Evolutionary conservation across 2,888 invertebrate genomes (phyloP).

Genomic region (Priocnemis perturbator): DNA sequence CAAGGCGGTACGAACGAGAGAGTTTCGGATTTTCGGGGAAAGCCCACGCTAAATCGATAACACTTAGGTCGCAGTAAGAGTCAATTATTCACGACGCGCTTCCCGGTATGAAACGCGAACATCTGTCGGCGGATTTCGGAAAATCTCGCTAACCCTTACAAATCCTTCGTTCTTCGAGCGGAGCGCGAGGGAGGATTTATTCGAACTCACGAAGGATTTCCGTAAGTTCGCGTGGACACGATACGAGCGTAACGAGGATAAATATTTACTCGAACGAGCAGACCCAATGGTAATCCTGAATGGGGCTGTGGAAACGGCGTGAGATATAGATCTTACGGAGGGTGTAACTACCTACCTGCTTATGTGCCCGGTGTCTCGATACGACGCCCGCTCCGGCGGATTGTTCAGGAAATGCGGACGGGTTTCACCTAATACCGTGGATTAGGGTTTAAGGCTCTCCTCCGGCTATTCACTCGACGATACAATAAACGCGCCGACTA

Average conservation of each 20-base stretch:
- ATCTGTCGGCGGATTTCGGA: not conserved
- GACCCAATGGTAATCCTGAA: conserved; percentile 44
- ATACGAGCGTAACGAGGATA: conserved; percentile 59
- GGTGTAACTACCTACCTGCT: conserved; percentile 42
- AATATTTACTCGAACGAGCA: conserved; percentile 64
- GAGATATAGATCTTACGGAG: conserved; percentile 58
- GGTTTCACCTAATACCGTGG: conserved; percentile 69
- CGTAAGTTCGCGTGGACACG: conserved; percentile 26
- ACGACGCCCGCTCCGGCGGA: conserved; percentile 32
- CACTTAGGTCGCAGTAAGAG: too few relatives aligned
- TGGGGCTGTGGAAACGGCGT: conserved; percentile 40
- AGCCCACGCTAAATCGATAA: too few relatives aligned
- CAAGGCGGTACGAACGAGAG: too few relatives aligned
- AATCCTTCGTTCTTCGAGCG: conserved; percentile 19
- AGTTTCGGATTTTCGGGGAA: too few relatives aligned
- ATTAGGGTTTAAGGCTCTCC: conserved; percentile 67
- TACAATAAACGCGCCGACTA: conserved; percentile 56
- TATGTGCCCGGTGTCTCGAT: conserved; percentile 20
- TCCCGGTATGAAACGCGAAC: too few relatives aligned
- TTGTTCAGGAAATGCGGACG: conserved; percentile 62
- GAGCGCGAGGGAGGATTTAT: not conserved
- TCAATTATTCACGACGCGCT: too few relatives aligned
- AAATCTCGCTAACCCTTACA: conserved; percentile 11
- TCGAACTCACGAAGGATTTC: conserved; percentile 22
- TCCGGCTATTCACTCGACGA: conserved; percentile 47